Evolutionary conservation across 92 coral and sea anemone species (phyloP), one percentile per base, ranked within the genome.

Genomic region (Palythoa caribaeorum): DNA sequence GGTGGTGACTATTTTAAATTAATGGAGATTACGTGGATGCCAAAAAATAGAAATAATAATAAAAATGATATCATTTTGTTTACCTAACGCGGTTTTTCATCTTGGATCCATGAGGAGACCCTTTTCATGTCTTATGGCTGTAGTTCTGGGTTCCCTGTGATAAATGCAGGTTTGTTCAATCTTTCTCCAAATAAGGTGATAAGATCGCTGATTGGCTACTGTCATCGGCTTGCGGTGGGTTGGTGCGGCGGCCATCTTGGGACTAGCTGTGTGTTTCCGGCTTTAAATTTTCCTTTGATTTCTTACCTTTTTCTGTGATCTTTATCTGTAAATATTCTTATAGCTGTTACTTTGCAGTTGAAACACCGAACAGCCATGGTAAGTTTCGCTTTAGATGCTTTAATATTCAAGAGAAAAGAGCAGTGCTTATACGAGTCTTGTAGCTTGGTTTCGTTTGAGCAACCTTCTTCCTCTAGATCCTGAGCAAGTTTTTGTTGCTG

Each of bases 191-290:
- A 94, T 94, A 83, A 93, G 98, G 98, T 57, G 72, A 78, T 84
- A 77, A 87, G 86, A 73, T 76, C 66, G 66, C 78, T 91, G 98
- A 94, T 94, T 94, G 98, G 95, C 69, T 89, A 79, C 28, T 47
- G 63, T 60, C 69, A 73, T 83, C 79, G 87, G 50, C 73, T 77
- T 77, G 92, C 88, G 85, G 90, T 90, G 84, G 90, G 94, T 87
- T 80, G 91, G 93, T 87, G 84, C 91, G 98, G 94, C 96, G 96
- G 96, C 99, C 98, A 93, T 96, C 94, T 95, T 96, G 96, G 92
- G 87, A 87, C 52, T 74, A 87, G 93, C 50, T 78, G 79, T 88
- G 92, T 83, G 98, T 94, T 92, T 94, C 97, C 97, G 97, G 95
- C 96, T 91, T 87, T 86, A 83, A 74, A 86, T 78, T 80, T 80